These are phyloP conservation scores for Halocaridina rubra DNA, from an alignment of 2,888 invertebrate species.

Conservation along the genomic window DNA sequence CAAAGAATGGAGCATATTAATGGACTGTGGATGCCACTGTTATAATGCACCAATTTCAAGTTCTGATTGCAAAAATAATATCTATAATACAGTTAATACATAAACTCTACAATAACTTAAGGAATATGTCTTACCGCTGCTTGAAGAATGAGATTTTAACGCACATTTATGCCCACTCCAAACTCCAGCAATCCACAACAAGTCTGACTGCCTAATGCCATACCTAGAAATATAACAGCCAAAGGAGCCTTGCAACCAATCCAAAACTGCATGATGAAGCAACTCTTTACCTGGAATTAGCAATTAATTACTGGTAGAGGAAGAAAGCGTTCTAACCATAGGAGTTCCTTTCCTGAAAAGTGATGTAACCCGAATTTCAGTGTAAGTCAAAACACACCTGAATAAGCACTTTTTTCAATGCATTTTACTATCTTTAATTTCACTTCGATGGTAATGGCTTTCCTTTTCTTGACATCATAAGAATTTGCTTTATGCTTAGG, in stretches of 20 bases:
- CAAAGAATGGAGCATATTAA: neutral
- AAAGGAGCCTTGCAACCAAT: constrained; percentile 45
- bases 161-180: constrained; percentile 27
- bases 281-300: constrained; percentile 30
- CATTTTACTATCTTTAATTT: too few relatives aligned
- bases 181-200: constrained; percentile 45
- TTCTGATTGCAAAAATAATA: neutral
- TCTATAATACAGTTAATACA: neutral
- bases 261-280: constrained; percentile 22
- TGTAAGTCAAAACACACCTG: too few relatives aligned
- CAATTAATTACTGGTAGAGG: too few relatives aligned
- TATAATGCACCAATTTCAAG: neutral
- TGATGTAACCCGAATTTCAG: too few relatives aligned
- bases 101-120: neutral
- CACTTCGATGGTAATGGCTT: too few relatives aligned
- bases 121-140: neutral
- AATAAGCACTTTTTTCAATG: too few relatives aligned
- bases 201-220: constrained; percentile 20
- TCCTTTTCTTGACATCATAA: too few relatives aligned
- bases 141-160: neutral
- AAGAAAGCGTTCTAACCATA: too few relatives aligned
- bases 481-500: too few relatives aligned
- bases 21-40: neutral
- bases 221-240: constrained; percentile 26
- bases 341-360: too few relatives aligned